Evolutionary conservation across 2,888 invertebrate species (phyloP).

Genomic region (Eupithecia tripunctaria): DNA sequence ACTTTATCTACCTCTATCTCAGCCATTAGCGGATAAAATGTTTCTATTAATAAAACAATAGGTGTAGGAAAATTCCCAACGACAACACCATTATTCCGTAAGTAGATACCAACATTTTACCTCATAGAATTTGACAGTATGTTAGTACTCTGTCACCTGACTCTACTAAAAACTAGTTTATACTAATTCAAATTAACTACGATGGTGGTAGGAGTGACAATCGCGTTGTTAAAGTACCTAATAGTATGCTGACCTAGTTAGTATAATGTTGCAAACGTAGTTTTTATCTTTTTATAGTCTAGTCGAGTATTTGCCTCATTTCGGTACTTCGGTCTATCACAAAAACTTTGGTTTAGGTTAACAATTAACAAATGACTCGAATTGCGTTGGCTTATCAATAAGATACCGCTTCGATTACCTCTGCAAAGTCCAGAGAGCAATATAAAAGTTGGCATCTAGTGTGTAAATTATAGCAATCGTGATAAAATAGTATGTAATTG

Average conservation of each 20-base stretch:
- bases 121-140: background rate
- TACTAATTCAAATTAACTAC: slow-evolving; percentile 27
- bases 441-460: no score
- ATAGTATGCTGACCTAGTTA: slow-evolving; percentile 24
- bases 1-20: background rate
- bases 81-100: no score
- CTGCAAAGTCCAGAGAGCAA: background rate
- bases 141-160: slow-evolving; percentile 3
- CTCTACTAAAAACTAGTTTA: slow-evolving; percentile 20
- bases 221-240: slow-evolving; percentile 10
- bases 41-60: background rate
- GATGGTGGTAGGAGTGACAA: slow-evolving; percentile 7
- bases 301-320: background rate
- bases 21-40: background rate
- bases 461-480: background rate
- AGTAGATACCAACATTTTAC: background rate
- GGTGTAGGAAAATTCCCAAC: background rate
- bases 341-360: background rate
- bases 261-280: slow-evolving; percentile 13
- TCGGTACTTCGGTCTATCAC: background rate
- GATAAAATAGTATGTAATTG: background rate
- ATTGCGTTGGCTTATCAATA: background rate
- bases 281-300: slow-evolving; percentile 1
- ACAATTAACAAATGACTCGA: background rate
- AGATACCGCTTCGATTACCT: background rate